A percentile compares a stretch with the other conserved stretches of the same genome.
Conservation (phyloP, 2,888 invertebrate species). For the Macrosoma leucophasiata region DNA sequence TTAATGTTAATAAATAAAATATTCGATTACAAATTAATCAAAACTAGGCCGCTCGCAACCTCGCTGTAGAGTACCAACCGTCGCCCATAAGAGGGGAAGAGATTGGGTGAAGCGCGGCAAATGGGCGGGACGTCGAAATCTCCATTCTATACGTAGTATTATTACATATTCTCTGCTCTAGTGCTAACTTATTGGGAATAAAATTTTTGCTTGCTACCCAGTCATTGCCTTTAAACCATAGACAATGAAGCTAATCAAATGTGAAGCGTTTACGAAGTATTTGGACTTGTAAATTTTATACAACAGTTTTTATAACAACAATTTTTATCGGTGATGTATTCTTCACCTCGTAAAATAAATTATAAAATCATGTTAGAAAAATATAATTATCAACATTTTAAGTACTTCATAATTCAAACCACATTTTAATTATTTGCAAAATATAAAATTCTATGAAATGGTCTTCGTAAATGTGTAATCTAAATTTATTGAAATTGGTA, state of each 20-base stretch:
- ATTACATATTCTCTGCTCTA: too few species aligned
- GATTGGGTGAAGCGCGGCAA: too few species aligned
- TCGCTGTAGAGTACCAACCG: too few species aligned
- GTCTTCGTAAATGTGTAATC: background rate
- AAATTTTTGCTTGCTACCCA: background rate
- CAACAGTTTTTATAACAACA: background rate
- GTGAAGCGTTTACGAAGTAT: constrained; percentile 6
- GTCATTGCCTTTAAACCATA: constrained; percentile 2
- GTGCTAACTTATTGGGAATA: background rate
- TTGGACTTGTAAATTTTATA: background rate
- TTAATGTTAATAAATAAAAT: too few species aligned
- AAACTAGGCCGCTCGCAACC: too few species aligned
- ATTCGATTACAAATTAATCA: too few species aligned
- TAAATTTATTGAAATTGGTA: too few species aligned
- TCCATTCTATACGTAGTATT: too few species aligned
- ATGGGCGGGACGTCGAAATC: too few species aligned
- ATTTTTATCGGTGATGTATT: background rate
- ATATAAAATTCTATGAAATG: too few species aligned
- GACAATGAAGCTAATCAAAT: constrained; percentile 12
- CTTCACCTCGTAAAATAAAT: background rate
- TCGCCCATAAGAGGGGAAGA: too few species aligned
- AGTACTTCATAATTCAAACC: background rate
- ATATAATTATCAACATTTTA: background rate
- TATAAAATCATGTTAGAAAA: background rate
- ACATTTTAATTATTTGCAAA: background rate